Base-by-base conservation (phyloP, 1,140 invertebrate species). In the Ylistrum balloti region DNA sequence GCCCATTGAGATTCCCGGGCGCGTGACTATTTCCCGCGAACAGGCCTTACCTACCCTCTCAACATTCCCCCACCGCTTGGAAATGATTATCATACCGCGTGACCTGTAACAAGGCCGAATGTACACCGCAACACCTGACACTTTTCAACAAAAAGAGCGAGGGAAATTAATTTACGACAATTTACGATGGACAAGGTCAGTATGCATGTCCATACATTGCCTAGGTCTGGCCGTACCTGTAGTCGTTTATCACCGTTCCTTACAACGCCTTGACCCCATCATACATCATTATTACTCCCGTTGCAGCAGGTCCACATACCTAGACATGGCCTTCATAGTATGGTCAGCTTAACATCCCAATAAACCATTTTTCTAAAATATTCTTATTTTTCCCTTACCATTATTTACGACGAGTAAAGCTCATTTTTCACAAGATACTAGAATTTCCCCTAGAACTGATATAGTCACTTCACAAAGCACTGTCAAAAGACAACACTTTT, bases 181-280 rank as follows among this genome's bases (percentile, higher is more conserved):
- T 74, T 74, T 74, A 74, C 56, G 56, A 74, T 74, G 56, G n/a
- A 74, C n/a, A n/a, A 74, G 22, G 56, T 74, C 56, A 74, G 56
- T 74, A 74, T 28, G 28, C 7, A 74, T 28, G 56, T 74, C 56
- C 56, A n/a, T 1, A n/a, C 3, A 1, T n/a, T 74, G 56, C 28
- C 56, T n/a, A 74, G 56, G n/a, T 28, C 22, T 74, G 56, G n/a
- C 56, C 56, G 56, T 74, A 74, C 56, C 56, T 74, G n/a, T 22
- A 5, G 22, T 74, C 28, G 56, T 74, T 74, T 74, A 74, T 74
- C n/a, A n/a, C 56, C 56, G 5, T 11, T 28, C 56, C 22, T 28
- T 74, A 74, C 56, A 74, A n/a, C 56, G 28, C 56, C 56, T 74
- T 74, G n/a, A 17, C 56, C 56, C n/a, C 56, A 74, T 74, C 56